Percentiles rank a stretch among this genome's conserved stretches.
Conservation (phyloP, 2,797 vertebrate genomes). For the Mormyrops attenuatus region DNA sequence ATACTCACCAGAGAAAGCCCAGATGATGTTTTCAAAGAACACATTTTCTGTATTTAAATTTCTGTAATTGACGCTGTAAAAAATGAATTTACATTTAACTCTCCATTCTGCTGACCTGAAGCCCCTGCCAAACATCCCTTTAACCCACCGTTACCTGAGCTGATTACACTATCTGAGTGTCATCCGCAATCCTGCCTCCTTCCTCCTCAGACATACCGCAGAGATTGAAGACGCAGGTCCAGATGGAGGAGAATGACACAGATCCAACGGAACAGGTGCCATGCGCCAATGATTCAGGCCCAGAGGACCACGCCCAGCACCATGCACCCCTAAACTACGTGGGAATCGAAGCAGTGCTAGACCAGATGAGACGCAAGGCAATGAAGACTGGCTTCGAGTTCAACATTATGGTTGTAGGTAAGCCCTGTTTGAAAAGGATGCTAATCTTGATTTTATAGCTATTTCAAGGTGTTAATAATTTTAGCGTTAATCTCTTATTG, state of each 20-base stretch:
- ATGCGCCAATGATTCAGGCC: slow-evolving; percentile 28
- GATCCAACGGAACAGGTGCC: slow-evolving; percentile 24
- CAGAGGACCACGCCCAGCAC: slow-evolving; percentile 49
- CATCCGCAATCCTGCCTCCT: background rate
- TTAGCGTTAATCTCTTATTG: background rate
- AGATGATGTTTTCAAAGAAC: background rate
- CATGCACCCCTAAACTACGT: slow-evolving; percentile 75
- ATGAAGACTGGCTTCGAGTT: slow-evolving; percentile 93
- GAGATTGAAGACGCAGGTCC: slow-evolving; percentile 39
- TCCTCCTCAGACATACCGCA: slow-evolving; percentile 35
- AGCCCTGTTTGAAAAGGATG: slow-evolving; percentile 33
- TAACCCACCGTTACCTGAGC: background rate
- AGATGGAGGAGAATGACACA: slow-evolving; percentile 48
- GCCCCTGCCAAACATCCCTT: background rate
- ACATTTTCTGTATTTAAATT: background rate
- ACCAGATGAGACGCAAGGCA: slow-evolving; percentile 89
- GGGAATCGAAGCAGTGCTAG: slow-evolving; percentile 88
- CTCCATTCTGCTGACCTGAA: background rate
- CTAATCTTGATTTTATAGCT: background rate
- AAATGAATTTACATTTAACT: background rate
- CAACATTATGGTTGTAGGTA: slow-evolving; percentile 97
- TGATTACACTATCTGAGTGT: background rate
- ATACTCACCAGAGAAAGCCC: background rate
- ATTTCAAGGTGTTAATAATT: background rate
- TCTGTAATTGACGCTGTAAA: background rate